phyloP scores from a whole-genome alignment of 2,888 invertebrate genomes.

The Cheilosia impressa region DNA sequence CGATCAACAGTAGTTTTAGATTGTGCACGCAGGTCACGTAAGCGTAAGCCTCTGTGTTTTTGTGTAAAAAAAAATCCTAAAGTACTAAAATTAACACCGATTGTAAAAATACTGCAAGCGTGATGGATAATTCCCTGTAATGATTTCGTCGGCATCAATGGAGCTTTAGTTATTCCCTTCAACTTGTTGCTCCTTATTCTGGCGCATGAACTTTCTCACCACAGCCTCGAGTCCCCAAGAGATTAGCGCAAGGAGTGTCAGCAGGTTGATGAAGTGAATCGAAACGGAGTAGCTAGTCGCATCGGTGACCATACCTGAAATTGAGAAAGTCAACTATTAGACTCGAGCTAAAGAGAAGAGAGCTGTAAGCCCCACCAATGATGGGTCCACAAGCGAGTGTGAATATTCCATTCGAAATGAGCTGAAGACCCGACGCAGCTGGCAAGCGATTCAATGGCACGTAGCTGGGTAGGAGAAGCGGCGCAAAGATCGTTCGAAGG shows the following conservation, averaged over 20 bases:
- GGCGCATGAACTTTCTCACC: conserved; percentile 74
- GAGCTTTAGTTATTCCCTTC: conserved; percentile 23
- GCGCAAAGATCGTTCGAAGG: conserved; percentile 89
- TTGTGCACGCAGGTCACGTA: too few relatives aligned
- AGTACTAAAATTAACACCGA: too few relatives aligned
- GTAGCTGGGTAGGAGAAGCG: conserved; percentile 89
- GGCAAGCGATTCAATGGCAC: conserved; percentile 88
- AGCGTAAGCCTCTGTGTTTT: too few relatives aligned
- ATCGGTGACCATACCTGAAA: conserved; percentile 77
- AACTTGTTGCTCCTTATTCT: conserved; percentile 48
- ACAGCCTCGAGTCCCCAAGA: conserved; percentile 79
- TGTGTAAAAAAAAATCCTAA: too few relatives aligned
- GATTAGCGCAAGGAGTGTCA: conserved; percentile 79
- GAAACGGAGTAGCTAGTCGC: conserved; percentile 78
- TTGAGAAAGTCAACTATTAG: not conserved
- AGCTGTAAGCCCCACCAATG: conserved; percentile 85
- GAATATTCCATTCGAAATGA: conserved; percentile 87
- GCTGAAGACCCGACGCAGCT: conserved; percentile 88
- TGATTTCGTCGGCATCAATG: too few relatives aligned
- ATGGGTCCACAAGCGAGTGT: conserved; percentile 87
- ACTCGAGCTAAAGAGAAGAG: not conserved
- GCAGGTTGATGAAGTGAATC: conserved; percentile 79
- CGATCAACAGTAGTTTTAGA: too few relatives aligned
- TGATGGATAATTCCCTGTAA: too few relatives aligned
- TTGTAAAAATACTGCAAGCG: too few relatives aligned